Percentiles rank a stretch among this genome's conserved stretches.
Evolutionary conservation across 1,140 invertebrate species (phyloP).

Genomic region (Calycopis cecrops): DNA sequence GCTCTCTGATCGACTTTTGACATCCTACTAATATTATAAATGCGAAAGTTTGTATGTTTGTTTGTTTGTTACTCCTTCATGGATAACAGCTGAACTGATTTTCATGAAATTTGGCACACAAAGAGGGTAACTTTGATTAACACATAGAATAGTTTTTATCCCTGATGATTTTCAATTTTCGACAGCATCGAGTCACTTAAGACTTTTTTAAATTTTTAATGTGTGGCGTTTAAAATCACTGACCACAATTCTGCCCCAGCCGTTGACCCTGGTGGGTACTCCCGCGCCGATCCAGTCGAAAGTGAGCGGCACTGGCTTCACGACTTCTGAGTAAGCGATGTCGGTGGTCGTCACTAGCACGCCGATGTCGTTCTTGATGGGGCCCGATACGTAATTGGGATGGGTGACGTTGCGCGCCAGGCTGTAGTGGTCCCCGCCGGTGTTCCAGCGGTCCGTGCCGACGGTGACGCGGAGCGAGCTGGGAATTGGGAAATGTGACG

Average conservation of each 20-base stretch:
- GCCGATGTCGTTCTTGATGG: conserved; percentile 43
- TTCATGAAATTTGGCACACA: no score
- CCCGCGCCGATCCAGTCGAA: conserved; percentile 30
- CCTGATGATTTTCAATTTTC: no score
- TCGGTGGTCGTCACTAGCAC: conserved; percentile 31
- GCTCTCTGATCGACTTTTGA: no score
- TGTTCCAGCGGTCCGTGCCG: conserved; percentile 39
- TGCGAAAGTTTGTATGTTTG: no score
- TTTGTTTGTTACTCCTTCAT: no score
- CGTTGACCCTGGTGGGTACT: conserved; percentile 30
- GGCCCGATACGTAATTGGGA: conserved; percentile 25
- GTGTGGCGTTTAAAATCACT: no score
- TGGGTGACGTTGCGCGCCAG: conserved; percentile 32
- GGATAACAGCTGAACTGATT: no score
- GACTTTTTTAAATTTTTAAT: no score
- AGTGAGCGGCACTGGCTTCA: conserved; percentile 23
- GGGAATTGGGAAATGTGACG: conserved; percentile 13
- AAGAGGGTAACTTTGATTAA: no score
- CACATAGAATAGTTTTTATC: no score
- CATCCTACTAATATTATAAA: no score
- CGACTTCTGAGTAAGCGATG: conserved; percentile 20
- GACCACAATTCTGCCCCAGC: conserved; percentile 42
- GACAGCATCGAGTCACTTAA: no score
- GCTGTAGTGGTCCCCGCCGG: conserved; percentile 29
- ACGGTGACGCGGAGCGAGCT: conserved; percentile 36